Evolutionary conservation across 2,888 invertebrate species (phyloP).

Genomic region (Celastrina argiolus): DNA sequence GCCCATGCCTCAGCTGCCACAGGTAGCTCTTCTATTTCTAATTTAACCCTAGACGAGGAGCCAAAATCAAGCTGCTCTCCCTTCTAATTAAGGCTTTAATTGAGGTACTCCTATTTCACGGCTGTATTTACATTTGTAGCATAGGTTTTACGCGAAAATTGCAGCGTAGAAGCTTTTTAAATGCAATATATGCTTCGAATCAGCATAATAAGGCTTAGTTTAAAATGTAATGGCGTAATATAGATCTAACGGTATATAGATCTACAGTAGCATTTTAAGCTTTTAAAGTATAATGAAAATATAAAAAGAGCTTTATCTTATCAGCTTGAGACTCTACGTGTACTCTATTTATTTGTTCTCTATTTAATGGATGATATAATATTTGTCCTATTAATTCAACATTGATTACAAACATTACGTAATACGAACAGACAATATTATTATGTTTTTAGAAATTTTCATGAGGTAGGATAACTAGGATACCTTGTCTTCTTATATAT

Average conservation of each 20-base stretch:
- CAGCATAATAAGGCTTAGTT: neutral
- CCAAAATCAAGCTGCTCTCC: constrained; percentile 45
- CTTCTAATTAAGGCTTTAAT: constrained; percentile 21
- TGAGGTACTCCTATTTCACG: neutral
- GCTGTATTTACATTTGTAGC: neutral
- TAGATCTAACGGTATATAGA: neutral
- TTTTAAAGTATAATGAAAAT: neutral
- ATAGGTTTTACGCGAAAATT: neutral
- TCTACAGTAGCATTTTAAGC: neutral
- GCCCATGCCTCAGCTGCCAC: constrained; percentile 62
- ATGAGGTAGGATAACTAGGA: too few relatives aligned
- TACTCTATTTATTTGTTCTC: too few relatives aligned
- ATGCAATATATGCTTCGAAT: neutral
- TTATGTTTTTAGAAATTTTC: too few relatives aligned
- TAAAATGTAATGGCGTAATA: neutral
- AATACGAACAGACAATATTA: too few relatives aligned
- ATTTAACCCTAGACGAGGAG: constrained; percentile 44
- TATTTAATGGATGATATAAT: too few relatives aligned
- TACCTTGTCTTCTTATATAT: too few relatives aligned
- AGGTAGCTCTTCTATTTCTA: constrained; percentile 65
- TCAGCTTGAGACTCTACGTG: too few relatives aligned
- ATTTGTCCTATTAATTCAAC: too few relatives aligned
- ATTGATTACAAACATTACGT: too few relatives aligned
- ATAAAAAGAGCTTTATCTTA: too few relatives aligned
- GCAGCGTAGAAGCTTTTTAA: neutral